These are phyloP conservation scores for Silurus asotus DNA, from an alignment of 2,113 vertebrate species.

Conservation along the genomic window DNA sequence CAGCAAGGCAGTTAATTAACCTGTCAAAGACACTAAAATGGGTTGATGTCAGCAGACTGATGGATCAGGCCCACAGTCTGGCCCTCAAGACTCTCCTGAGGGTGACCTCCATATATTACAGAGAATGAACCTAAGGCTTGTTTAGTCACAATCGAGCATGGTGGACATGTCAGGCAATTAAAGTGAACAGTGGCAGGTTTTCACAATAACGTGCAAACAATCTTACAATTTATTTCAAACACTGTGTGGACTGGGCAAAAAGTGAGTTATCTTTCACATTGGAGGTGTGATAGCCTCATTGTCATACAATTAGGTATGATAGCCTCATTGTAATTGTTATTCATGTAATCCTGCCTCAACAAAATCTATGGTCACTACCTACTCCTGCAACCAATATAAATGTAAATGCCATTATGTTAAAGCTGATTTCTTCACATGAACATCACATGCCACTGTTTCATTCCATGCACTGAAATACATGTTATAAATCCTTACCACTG, in stretches of 20 bases:
- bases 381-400: neutral
- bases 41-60: constrained; percentile 34
- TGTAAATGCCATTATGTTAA: constrained; percentile 11
- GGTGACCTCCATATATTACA: constrained; percentile 54
- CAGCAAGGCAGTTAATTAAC: constrained; percentile 22
- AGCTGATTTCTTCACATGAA: neutral
- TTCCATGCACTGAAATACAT: neutral
- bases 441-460: neutral
- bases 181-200: constrained; percentile 58
- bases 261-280: neutral
- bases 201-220: neutral
- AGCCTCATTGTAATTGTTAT: neutral
- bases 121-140: constrained; percentile 4
- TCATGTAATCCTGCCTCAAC: neutral
- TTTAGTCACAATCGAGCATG: constrained; percentile 46
- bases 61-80: constrained; percentile 52
- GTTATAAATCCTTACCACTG: neutral
- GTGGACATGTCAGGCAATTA: constrained; percentile 61
- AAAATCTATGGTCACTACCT: neutral
- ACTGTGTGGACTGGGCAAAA: neutral
- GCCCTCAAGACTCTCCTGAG: constrained; percentile 47
- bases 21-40: constrained; percentile 26
- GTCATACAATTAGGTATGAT: too few relatives aligned
- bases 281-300: neutral
- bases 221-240: neutral